Percentiles rank a stretch among this genome's conserved stretches.
Evolutionary conservation across 2,888 invertebrate genomes (phyloP).

Genomic region (Empis livida): DNA sequence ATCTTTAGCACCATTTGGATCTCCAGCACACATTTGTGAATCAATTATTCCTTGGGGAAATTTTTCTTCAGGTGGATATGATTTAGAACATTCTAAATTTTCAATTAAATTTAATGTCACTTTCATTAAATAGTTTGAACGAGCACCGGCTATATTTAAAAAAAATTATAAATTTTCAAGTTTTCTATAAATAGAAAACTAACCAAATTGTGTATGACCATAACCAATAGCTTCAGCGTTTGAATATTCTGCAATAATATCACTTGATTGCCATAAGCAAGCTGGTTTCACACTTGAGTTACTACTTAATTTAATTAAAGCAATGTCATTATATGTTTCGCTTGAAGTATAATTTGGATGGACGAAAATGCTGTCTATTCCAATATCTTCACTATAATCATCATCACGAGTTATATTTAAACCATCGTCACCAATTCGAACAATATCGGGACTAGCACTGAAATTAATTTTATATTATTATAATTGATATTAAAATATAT

Average conservation of each 20-base stretch:
- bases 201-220: constrained; percentile 6
- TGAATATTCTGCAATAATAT: background rate
- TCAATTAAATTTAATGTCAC: constrained; percentile 1
- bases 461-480: background rate
- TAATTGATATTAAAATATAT: background rate
- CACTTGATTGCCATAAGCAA: background rate
- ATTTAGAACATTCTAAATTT: background rate
- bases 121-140: constrained; percentile 2
- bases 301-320: background rate
- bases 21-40: constrained; percentile 2
- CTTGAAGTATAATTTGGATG: constrained; percentile 3
- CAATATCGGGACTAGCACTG: constrained; percentile 11
- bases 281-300: background rate
- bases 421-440: constrained; percentile 22
- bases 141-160: background rate
- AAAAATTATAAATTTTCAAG: background rate
- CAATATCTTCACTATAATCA: constrained; percentile 8
- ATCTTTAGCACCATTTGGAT: constrained; percentile 2
- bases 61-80: background rate
- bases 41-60: constrained; percentile 2
- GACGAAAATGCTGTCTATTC: constrained; percentile 22
- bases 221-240: constrained; percentile 4
- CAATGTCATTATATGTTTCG: constrained; percentile 4
- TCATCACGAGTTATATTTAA: constrained; percentile 16
- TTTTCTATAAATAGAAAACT: too few relatives aligned